A percentile compares a stretch with the other conserved stretches of the same genome.
Evolutionary conservation across 2,113 vertebrate species (phyloP).

Genomic region (Chionis minor): DNA sequence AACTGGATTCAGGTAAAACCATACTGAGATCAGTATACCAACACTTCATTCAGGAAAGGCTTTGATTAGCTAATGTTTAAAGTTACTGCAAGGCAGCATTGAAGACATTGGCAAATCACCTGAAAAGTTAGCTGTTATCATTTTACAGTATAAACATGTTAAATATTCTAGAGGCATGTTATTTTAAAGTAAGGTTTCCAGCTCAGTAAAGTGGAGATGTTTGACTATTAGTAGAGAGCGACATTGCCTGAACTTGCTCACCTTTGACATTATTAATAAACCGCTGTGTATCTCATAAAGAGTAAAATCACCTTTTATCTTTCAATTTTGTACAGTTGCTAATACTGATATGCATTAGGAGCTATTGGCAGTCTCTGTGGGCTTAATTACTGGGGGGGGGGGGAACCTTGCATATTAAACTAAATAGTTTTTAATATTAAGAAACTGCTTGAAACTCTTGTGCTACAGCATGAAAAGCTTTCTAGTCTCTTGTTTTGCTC

Average conservation of each 20-base stretch:
- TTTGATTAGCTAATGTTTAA: not conserved
- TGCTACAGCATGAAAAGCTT: not conserved
- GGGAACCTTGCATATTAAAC: not conserved
- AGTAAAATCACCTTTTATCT: not conserved
- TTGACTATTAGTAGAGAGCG: not conserved
- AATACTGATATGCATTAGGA: not conserved
- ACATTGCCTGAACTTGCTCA: not conserved
- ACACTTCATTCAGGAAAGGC: not conserved
- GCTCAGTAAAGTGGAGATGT: not conserved
- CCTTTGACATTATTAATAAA: not conserved
- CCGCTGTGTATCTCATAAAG: not conserved
- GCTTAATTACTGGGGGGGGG: not conserved
- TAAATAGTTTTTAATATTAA: not conserved
- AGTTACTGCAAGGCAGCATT: rapidly evolving
- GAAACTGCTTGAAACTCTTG: not conserved
- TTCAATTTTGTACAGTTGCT: not conserved
- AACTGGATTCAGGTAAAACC: not conserved
- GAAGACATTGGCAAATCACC: not conserved
- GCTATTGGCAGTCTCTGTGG: not conserved
- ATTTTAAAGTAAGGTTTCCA: not conserved
- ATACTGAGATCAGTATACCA: not conserved
- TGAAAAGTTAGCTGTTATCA: not conserved
- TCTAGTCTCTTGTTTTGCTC: not conserved
- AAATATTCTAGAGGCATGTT: not conserved
- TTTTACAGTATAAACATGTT: not conserved